Evolutionary conservation across 2,888 invertebrate species (phyloP), one percentile per base, ranked within the genome.

Genomic region (Epinotia bilunana): DNA sequence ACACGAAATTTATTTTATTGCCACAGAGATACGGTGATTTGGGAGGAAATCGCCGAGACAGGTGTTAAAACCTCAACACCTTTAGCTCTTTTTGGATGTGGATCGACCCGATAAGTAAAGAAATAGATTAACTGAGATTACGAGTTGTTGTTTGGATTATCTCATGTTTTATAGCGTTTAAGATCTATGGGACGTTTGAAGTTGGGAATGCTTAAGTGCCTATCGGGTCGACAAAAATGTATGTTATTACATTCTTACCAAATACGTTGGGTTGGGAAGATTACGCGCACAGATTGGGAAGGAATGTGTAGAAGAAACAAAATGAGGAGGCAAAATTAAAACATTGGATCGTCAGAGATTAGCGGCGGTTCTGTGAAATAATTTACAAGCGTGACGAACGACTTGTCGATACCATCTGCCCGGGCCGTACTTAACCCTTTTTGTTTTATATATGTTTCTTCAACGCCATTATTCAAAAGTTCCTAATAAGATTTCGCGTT

Each of bases 301-400:
- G 87, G 90, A 90, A 91, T 91, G 85, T 87, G 77, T 85, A 81
- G 83, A 80, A 79, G 84, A 87, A 87, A 89, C 88, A 88, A 91
- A 88, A 88, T 84, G 86, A 86, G 87, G 87, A 88, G 83, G 81
- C 87, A 89, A 92, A 93, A 93, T 93, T 93, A 93, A 93, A 92
- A 93, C 92, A 91, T 93, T 89, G 89, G 81, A 84, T 85, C 84
- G 88, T 88, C 87, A 86, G 87, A 88, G 91, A 93, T 93, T 93
- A 92, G 92, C 92, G 88, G 89, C 88, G 92, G 91, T 90, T 92
- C 92, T 90, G 89, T 90, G 88, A 91, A 91, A 92, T 93, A 92
- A 93, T 93, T 93, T 93, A 93, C 89, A 91, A 91, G 91, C 94
- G 92, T 93, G 92, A 93, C 94, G 93, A 90, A 93, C 89, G 90